These are phyloP conservation scores for Onychomys arenicola DNA, from an alignment of 2,797 vertebrate genomes.

Conservation along the genomic window DNA sequence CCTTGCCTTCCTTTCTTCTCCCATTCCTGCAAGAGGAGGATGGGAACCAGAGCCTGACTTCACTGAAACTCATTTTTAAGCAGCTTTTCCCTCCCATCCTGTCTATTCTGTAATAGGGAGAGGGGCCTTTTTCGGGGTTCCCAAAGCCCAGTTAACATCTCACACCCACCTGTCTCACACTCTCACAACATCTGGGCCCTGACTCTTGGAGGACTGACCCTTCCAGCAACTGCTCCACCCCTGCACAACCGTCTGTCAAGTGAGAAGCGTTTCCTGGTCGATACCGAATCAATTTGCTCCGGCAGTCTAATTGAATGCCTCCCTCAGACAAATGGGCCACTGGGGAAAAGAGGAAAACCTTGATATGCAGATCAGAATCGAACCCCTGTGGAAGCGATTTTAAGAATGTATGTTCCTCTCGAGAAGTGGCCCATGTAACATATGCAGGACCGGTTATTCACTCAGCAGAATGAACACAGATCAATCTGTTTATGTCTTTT, in stretches of 20 bases:
- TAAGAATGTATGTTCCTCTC: constrained; percentile 43
- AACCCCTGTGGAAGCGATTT: constrained; percentile 60
- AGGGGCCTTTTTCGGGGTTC: not conserved
- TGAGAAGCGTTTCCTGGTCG: constrained; percentile 74
- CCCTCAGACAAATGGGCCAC: constrained; percentile 80
- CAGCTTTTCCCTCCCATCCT: not conserved
- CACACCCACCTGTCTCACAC: constrained; percentile 32
- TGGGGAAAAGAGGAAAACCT: constrained; percentile 69
- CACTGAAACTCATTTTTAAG: not conserved
- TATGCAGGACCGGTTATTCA: constrained; percentile 25
- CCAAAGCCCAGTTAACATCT: not conserved
- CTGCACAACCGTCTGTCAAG: constrained; percentile 67
- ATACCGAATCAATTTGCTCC: constrained; percentile 74
- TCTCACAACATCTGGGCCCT: constrained; percentile 28
- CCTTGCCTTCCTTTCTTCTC: not conserved
- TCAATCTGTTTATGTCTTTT: constrained; percentile 56
- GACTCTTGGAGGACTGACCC: constrained; percentile 54
- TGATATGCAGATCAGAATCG: constrained; percentile 75
- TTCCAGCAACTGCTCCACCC: constrained; percentile 26
- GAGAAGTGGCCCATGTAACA: constrained; percentile 23
- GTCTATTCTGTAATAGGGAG: not conserved
- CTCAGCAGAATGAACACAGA: constrained; percentile 28
- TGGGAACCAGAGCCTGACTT: not conserved
- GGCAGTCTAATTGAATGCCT: constrained; percentile 80
- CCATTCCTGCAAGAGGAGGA: not conserved